Percentiles rank a stretch among this genome's conserved stretches.
These are phyloP conservation scores for Diadophis punctatus DNA, from an alignment of 2,113 vertebrate species.

Conservation along the genomic window DNA sequence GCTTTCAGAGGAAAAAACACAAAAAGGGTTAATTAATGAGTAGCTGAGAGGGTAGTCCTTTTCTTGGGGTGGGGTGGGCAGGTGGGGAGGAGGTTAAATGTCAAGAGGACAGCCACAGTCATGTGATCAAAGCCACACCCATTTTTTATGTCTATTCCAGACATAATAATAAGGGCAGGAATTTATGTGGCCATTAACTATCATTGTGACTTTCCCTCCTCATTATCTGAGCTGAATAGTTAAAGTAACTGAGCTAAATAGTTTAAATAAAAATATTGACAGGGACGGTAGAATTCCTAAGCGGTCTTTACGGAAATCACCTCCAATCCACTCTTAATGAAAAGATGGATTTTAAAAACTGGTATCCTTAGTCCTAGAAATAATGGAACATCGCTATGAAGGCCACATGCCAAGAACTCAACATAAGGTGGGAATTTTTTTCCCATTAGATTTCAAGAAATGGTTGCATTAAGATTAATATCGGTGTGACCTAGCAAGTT, in stretches of 20 bases:
- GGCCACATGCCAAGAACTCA: not conserved
- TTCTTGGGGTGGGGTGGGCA: not conserved
- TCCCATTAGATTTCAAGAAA: not conserved
- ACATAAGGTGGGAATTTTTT: not conserved
- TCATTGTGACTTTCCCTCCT: not conserved
- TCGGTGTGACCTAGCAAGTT: not conserved
- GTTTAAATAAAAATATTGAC: not conserved
- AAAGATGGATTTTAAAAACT: not conserved
- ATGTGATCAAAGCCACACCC: not conserved
- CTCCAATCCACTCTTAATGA: not conserved
- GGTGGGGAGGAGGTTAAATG: not conserved
- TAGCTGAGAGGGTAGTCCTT: not conserved
- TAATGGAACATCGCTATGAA: not conserved
- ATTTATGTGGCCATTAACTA: not conserved
- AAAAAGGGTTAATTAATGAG: not conserved
- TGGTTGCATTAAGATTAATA: not conserved
- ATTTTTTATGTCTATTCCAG: not conserved
- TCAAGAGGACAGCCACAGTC: not conserved
- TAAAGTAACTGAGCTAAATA: not conserved
- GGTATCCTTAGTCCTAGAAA: not conserved
- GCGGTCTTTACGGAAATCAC: not conserved
- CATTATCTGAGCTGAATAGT: not conserved
- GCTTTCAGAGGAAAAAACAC: not conserved
- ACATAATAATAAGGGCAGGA: not conserved
- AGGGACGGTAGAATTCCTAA: not conserved